Evolutionary conservation across 2,797 vertebrate genomes (phyloP).

Genomic region (Fringilla coelebs): DNA sequence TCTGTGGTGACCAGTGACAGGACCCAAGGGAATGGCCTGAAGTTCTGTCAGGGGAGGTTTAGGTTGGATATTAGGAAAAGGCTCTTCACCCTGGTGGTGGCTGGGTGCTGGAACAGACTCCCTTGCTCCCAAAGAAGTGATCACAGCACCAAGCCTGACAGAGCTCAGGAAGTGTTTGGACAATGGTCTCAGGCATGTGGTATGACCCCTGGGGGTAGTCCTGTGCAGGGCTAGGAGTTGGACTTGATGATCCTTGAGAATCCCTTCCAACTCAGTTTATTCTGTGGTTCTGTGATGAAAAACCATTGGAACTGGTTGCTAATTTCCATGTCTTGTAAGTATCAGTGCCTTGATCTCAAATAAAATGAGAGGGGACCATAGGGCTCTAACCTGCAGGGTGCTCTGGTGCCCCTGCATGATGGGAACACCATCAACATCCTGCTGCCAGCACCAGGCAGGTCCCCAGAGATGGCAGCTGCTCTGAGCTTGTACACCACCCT

Average conservation of each 20-base stretch:
- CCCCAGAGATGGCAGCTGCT: neutral
- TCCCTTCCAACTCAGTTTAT: neutral
- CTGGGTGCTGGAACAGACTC: neutral
- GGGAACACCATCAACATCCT: neutral
- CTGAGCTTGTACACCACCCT: neutral
- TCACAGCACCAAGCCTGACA: neutral
- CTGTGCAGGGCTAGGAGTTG: neutral
- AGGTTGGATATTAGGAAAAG: neutral
- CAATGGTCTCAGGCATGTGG: neutral
- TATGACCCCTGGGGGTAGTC: neutral
- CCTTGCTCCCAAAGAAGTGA: neutral
- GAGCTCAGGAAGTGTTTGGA: neutral
- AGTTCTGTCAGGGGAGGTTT: neutral
- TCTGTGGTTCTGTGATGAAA: neutral
- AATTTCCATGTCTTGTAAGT: neutral
- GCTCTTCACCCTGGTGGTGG: neutral
- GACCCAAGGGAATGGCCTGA: accelerated
- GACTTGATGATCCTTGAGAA: neutral
- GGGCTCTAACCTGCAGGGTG: neutral
- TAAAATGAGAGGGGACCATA: neutral
- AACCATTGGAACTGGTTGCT: neutral
- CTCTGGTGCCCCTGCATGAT: neutral
- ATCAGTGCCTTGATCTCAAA: neutral
- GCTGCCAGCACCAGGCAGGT: neutral
- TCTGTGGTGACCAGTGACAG: neutral